These are phyloP conservation scores for Brachionus asplanchnoidis DNA, from an alignment of 1,140 invertebrate species.

Conservation along the genomic window DNA sequence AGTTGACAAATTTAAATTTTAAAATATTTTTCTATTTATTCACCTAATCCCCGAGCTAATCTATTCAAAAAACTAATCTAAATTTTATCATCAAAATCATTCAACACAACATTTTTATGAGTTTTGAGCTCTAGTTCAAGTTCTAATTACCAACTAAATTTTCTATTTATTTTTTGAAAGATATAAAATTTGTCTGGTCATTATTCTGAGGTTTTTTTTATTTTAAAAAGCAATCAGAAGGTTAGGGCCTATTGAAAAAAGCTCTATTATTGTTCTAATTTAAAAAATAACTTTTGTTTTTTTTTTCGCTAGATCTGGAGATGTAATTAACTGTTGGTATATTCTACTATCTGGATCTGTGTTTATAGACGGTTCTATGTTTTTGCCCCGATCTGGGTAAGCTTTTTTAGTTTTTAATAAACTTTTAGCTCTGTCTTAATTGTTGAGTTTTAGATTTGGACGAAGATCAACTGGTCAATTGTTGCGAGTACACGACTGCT, in stretches of 20 bases:
- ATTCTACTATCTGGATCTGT: conserved; percentile 76
- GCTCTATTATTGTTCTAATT: conserved; percentile 43
- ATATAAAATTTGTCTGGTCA: neutral
- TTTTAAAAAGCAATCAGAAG: neutral
- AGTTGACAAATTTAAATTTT: conserved; percentile 1
- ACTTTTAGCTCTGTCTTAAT: conserved; percentile 30
- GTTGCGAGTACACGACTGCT: conserved; percentile 70
- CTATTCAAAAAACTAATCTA: neutral
- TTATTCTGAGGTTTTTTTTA: neutral
- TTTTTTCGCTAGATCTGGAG: conserved; percentile 68
- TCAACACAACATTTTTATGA: neutral
- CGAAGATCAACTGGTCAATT: conserved; percentile 64
- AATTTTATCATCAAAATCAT: conserved; percentile 1
- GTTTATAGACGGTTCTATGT: conserved; percentile 84
- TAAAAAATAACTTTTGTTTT: neutral
- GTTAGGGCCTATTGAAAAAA: neutral
- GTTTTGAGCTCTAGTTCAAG: neutral
- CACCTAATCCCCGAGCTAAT: neutral
- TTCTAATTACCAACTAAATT: neutral
- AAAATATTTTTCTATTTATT: neutral
- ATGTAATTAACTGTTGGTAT: conserved; percentile 75
- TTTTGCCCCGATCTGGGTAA: conserved; percentile 75
- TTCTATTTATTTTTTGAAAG: neutral
- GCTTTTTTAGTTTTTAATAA: conserved; percentile 43
- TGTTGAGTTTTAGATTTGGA: conserved; percentile 67